Conservation (phyloP, 2,113 vertebrate species). For the human (Homo sapiens) region DNA sequence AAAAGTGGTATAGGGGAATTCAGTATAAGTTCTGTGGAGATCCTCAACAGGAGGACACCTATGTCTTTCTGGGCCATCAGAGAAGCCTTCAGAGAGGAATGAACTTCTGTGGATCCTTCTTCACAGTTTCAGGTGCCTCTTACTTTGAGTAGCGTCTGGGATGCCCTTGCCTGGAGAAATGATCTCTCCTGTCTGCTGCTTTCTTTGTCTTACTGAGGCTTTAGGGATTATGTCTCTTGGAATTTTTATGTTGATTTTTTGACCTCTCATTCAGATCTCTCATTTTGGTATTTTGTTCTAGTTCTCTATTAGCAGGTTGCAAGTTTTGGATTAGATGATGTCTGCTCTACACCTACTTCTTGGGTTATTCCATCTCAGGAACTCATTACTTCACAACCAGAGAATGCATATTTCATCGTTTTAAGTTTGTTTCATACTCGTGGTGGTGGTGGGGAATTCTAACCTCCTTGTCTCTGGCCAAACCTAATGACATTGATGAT, state of each 20-base stretch:
- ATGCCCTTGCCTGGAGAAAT: not conserved
- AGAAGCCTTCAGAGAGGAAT: not conserved
- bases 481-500: not conserved
- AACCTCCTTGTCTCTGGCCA: not conserved
- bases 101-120: not conserved
- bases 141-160: not conserved
- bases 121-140: not conserved
- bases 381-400: not conserved
- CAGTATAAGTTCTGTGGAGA: not conserved
- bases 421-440: slow-evolving; percentile 30
- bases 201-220: not conserved
- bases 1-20: not conserved
- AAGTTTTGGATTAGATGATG: not conserved
- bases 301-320: not conserved
- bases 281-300: not conserved
- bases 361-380: not conserved
- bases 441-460: not conserved
- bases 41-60: not conserved
- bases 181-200: not conserved
- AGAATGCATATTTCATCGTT: not conserved
- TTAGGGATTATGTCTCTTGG: not conserved
- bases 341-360: not conserved
- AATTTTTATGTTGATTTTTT: not conserved
- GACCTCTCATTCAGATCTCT: not conserved
- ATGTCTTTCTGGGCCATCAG: not conserved